Conservation (phyloP, 2,888 invertebrate species). For the Eupithecia pulchellata region DNA sequence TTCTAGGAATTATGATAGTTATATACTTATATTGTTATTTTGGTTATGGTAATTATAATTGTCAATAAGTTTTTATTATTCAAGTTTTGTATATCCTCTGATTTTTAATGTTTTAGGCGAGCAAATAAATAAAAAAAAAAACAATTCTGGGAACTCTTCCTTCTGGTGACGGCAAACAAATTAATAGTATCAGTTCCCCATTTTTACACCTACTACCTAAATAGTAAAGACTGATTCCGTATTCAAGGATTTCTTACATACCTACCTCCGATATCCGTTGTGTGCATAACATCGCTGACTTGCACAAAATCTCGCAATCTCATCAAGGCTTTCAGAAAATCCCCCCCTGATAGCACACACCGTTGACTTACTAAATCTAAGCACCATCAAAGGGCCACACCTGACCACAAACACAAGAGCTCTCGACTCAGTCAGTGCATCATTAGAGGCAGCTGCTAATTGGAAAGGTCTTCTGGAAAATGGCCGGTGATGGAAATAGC, state of each 20-base stretch:
- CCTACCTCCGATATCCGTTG: background rate
- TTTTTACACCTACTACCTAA: background rate
- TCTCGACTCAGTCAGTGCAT: constrained; percentile 25
- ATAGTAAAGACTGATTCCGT: background rate
- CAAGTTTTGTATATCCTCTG: too few species aligned
- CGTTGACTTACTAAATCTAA: constrained; percentile 27
- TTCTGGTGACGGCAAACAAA: too few species aligned
- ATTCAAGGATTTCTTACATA: background rate
- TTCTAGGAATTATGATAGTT: too few species aligned
- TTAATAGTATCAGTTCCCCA: background rate
- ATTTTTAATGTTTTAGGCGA: too few species aligned
- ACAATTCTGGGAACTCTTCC: too few species aligned
- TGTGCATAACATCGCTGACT: background rate
- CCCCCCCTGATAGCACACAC: background rate
- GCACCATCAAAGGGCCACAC: constrained; percentile 27
- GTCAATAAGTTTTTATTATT: too few species aligned
- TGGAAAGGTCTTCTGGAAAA: constrained; percentile 32
- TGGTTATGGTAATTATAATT: too few species aligned
- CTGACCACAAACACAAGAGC: constrained; percentile 29
- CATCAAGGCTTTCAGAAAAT: background rate
- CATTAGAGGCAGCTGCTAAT: constrained; percentile 33
- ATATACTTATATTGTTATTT: too few species aligned
- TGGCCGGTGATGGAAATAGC: constrained; percentile 19
- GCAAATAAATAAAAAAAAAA: too few species aligned
- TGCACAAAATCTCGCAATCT: background rate